Percentiles rank a stretch among this genome's conserved stretches.
These are phyloP conservation scores for Burhinus oedicnemus DNA, from an alignment of 2,113 vertebrate species.

Conservation along the genomic window DNA sequence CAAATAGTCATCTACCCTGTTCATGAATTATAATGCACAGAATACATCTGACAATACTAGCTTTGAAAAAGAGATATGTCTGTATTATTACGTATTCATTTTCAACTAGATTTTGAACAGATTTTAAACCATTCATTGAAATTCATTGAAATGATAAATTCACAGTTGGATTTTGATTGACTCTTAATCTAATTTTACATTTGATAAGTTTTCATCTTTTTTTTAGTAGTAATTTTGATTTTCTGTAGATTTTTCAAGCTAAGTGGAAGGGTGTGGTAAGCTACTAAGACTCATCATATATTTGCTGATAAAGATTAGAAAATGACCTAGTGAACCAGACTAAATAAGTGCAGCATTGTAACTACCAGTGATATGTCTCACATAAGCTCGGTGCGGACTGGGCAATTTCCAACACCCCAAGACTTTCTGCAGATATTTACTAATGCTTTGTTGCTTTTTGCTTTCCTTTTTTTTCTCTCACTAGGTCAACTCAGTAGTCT, in stretches of 20 bases:
- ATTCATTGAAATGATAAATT: slow-evolving; percentile 87
- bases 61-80: slow-evolving; percentile 83
- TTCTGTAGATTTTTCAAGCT: slow-evolving; percentile 61
- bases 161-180: slow-evolving; percentile 83
- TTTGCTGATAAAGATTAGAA: slow-evolving; percentile 42
- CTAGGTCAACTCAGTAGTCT: neutral
- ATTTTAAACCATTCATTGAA: slow-evolving; percentile 86
- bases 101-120: slow-evolving; percentile 87
- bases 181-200: slow-evolving; percentile 87
- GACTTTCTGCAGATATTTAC: neutral
- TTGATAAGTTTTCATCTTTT: slow-evolving; percentile 73
- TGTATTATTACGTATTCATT: slow-evolving; percentile 86
- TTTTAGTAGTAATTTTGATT: slow-evolving; percentile 66
- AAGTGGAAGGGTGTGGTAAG: slow-evolving; percentile 41
- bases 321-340: slow-evolving; percentile 25
- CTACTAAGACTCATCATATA: neutral
- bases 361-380: neutral
- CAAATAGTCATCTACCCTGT: slow-evolving; percentile 86
- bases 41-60: slow-evolving; percentile 83
- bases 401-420: neutral
- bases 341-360: slow-evolving; percentile 2
- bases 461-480: neutral
- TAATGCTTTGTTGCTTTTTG: neutral
- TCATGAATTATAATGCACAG: slow-evolving; percentile 89
- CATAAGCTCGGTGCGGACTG: neutral